phyloP scores from a whole-genome alignment of 2,797 vertebrate genomes.

The Simalia tracyae region DNA sequence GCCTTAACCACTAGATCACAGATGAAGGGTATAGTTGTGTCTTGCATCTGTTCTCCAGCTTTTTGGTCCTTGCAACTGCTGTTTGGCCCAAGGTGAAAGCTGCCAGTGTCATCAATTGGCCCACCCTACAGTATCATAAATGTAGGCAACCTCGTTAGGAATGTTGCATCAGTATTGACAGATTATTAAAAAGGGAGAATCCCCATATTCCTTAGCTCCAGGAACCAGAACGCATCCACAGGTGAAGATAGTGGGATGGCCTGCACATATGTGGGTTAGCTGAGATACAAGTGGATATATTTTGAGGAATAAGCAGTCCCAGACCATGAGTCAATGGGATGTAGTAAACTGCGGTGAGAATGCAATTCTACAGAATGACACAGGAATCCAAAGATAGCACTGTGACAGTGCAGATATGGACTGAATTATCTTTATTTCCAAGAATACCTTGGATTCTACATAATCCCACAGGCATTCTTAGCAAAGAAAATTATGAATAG shows the following conservation, averaged over 20 bases:
- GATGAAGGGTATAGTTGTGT: background rate
- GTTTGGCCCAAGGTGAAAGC: background rate
- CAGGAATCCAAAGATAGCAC: background rate
- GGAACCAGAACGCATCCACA: background rate
- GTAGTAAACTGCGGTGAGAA: background rate
- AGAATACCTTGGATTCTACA: too few species aligned
- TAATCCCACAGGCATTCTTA: too few species aligned
- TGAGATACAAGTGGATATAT: background rate
- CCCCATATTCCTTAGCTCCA: background rate
- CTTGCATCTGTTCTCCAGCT: background rate
- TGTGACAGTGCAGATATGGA: background rate
- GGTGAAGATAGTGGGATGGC: background rate
- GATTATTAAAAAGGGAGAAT: background rate
- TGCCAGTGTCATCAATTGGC: background rate
- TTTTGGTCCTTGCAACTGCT: background rate
- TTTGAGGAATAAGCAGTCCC: background rate
- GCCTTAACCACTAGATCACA: too few species aligned
- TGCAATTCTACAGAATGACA: background rate
- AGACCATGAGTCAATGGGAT: background rate
- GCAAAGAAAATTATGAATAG: too few species aligned
- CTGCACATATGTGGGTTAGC: background rate
- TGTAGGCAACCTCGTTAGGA: background rate
- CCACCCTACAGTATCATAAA: background rate
- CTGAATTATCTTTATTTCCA: background rate
- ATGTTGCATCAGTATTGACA: background rate